These are phyloP conservation scores for Electrophaes corylata DNA, from an alignment of 2,888 invertebrate genomes.

Conservation along the genomic window DNA sequence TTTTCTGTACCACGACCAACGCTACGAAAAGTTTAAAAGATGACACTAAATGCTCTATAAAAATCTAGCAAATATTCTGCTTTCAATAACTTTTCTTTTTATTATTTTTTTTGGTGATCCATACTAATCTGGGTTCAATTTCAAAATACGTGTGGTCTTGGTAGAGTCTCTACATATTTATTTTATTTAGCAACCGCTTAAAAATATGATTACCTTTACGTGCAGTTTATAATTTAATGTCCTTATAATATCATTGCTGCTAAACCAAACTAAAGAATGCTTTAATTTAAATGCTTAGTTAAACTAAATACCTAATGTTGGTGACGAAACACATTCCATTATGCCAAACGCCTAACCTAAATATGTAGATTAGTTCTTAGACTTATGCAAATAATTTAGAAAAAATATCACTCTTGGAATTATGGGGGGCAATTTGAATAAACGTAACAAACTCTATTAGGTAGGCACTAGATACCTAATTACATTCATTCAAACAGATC, in stretches of 20 bases:
- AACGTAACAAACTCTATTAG: slow-evolving; percentile 35
- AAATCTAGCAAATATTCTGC: too few relatives aligned
- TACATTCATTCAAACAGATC: slow-evolving; percentile 33
- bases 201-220: not conserved
- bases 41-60: not conserved
- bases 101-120: too few relatives aligned
- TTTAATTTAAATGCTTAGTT: slow-evolving; percentile 29
- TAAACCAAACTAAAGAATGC: slow-evolving; percentile 25
- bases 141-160: slow-evolving; percentile 7
- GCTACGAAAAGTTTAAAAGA: not conserved
- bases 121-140: not conserved
- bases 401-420: slow-evolving; percentile 38
- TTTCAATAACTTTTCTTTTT: not conserved
- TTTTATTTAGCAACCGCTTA: slow-evolving; percentile 3
- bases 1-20: slow-evolving; percentile 18
- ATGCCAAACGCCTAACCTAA: slow-evolving; percentile 33
- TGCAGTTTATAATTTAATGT: not conserved
- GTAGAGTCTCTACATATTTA: slow-evolving; percentile 1
- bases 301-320: slow-evolving; percentile 27
- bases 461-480: slow-evolving; percentile 33
- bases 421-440: slow-evolving; percentile 38
- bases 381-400: slow-evolving; percentile 38
- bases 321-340: slow-evolving; percentile 39
- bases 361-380: slow-evolving; percentile 40
- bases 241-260: slow-evolving; percentile 14